Conservation (phyloP, 2,888 invertebrate genomes). For the Megamerina dolium region DNA sequence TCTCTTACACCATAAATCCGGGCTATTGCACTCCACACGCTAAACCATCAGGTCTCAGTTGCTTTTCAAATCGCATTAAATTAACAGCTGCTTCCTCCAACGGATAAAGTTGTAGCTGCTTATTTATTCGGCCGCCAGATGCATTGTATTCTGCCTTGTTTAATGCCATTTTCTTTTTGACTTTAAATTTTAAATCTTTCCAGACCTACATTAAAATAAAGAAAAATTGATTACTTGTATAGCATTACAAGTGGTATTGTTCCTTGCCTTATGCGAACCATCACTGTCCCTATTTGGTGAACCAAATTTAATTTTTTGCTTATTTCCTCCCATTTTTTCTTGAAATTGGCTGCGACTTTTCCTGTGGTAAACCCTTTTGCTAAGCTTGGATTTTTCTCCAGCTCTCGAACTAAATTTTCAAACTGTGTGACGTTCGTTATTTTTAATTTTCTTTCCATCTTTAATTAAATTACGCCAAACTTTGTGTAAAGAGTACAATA, state of each 20-base stretch:
- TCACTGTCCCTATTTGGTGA: neutral
- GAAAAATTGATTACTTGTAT: neutral
- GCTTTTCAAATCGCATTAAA: too few species aligned
- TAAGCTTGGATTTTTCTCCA: neutral
- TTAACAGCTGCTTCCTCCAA: too few species aligned
- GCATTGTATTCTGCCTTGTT: neutral
- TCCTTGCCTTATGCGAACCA: neutral
- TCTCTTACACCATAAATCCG: neutral
- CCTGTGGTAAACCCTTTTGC: neutral
- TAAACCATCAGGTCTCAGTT: neutral
- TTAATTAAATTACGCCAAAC: too few species aligned
- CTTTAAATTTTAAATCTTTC: conserved; percentile 1
- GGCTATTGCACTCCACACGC: neutral
- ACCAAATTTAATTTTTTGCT: neutral
- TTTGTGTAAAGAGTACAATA: too few species aligned
- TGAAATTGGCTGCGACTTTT: neutral
- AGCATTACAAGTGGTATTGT: neutral
- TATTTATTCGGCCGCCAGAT: neutral
- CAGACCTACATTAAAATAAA: conserved; percentile 1
- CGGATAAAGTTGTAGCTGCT: neutral
- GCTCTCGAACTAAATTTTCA: neutral
- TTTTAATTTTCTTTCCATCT: too few species aligned
- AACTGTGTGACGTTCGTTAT: too few species aligned
- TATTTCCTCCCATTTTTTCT: neutral
- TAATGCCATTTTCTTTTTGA: neutral